Percentiles rank a stretch among this genome's conserved stretches.
Conservation (phyloP, 1,140 invertebrate species). For the Rhynchophorus ferrugineus region DNA sequence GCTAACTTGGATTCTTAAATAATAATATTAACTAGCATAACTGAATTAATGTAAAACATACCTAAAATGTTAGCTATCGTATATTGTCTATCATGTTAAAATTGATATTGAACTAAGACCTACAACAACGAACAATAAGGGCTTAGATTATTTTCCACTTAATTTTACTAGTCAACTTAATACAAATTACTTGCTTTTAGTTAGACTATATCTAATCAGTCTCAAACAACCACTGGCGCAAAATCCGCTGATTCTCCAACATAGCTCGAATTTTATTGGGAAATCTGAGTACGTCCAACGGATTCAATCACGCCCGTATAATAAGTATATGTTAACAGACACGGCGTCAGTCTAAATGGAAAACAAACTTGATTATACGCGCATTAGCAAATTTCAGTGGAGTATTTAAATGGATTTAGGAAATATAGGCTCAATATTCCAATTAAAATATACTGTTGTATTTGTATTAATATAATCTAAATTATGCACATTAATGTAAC, state of each 20-base stretch:
- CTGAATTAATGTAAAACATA: too few relatives aligned
- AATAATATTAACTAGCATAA: too few relatives aligned
- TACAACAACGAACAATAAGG: not conserved
- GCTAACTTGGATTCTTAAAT: too few relatives aligned
- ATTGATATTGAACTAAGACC: not conserved
- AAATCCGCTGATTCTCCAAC: not conserved
- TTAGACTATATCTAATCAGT: not conserved
- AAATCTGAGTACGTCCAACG: conserved; percentile 19
- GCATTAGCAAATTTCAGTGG: conserved; percentile 16
- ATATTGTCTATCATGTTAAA: not conserved
- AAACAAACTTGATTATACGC: conserved; percentile 23
- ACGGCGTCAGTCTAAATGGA: conserved; percentile 16
- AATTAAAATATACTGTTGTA: too few relatives aligned
- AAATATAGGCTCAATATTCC: too few relatives aligned
- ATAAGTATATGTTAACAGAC: conserved; percentile 13
- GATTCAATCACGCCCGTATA: conserved; percentile 19
- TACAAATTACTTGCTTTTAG: not conserved
- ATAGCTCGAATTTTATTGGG: conserved; percentile 15
- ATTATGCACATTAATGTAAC: too few relatives aligned
- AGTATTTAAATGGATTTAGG: conserved; percentile 9
- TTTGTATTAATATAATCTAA: too few relatives aligned
- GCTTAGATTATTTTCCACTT: not conserved
- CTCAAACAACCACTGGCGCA: not conserved
- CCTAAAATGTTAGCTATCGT: not conserved
- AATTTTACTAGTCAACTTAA: not conserved